Base-by-base conservation (phyloP, 2,888 invertebrate species). In the Drosophila peninsularis region DNA sequence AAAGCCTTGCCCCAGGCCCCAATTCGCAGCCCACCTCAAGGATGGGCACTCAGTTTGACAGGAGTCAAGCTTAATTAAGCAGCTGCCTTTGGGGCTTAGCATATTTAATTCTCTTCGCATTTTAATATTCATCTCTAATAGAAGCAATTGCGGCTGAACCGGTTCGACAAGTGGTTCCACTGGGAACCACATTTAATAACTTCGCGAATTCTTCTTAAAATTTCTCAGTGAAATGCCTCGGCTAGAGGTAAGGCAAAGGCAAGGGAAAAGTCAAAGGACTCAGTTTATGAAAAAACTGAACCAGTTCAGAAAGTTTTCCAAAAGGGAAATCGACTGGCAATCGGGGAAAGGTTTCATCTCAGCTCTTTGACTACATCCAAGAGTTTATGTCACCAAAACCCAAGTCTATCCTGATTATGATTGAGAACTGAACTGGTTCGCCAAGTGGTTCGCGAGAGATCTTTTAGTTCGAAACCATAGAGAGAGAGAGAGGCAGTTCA, bases 1-100 rank as follows among this genome's bases (percentile, higher is more conserved):
- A 37, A 55, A 68, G 75, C 30, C 30, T 30, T 65, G 73, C 64
- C 75, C 44, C 34, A 55, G 63, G 75, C 77, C 14, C 32, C 34
- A 21, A 21, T n/a, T 34, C 24, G 14, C 44, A 32, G 24, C 32
- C 45, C 34, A 24, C 34, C 37, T 56, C 36, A 19, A 60, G 34
- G 47, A 27, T 24, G 45, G 44, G 34, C 34, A 17, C 9, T 17
- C 9, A 60, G 66, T 73, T 66, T 39, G 47, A 52, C 74, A 41
- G 41, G 36, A 30, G 24, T 44, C 34, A 14, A 21, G 65, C 44
- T 44, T 67, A 55, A 74, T 53, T 64, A 53, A 27, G 53, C 64
- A 37, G 37, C 36, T 6, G 9, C 27, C 62, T 24, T 17, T 14
- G 11, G 14, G 34, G 62, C 52, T 21, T 24, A 37, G 52, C 52